Percentiles rank a stretch among this genome's conserved stretches.
phyloP scores from a whole-genome alignment of 1,140 invertebrate genomes.

The Sycobia sp. region DNA sequence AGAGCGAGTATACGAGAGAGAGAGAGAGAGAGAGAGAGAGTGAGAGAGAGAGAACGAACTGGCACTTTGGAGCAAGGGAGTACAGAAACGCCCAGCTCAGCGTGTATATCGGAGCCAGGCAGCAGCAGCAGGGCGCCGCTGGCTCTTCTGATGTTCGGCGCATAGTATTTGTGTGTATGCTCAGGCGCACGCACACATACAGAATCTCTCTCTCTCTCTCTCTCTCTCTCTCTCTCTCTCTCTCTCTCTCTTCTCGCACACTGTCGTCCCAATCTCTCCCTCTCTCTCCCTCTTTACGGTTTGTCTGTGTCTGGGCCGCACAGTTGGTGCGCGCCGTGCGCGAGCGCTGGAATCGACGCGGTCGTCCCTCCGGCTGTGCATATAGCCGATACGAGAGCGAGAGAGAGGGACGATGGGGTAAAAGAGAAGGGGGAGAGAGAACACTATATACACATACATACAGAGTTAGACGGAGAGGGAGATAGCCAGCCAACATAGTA shows the following conservation, averaged over 20 bases:
- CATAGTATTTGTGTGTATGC: no score
- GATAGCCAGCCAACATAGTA: background rate
- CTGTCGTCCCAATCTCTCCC: no score
- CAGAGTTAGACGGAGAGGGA: background rate
- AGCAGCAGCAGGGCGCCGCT: no score
- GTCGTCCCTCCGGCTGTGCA: background rate
- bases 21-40: slow-evolving; percentile 8
- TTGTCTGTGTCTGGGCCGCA: no score
- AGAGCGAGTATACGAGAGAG: no score
- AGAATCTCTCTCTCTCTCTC: no score
- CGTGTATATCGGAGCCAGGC: no score
- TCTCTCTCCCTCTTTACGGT: no score
- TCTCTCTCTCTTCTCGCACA: background rate
- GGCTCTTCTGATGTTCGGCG: no score
- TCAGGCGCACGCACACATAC: background rate
- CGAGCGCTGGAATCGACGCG: slow-evolving; percentile 10
- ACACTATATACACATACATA: no score
- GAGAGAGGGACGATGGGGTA: background rate
- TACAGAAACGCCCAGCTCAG: no score
- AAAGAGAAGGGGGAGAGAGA: background rate
- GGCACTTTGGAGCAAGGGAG: no score
- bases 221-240: background rate
- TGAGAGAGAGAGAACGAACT: background rate
- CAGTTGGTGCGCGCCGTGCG: background rate
- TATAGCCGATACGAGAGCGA: background rate